These are phyloP conservation scores for Pheosia tremula DNA, from an alignment of 2,888 invertebrate genomes.

Conservation along the genomic window DNA sequence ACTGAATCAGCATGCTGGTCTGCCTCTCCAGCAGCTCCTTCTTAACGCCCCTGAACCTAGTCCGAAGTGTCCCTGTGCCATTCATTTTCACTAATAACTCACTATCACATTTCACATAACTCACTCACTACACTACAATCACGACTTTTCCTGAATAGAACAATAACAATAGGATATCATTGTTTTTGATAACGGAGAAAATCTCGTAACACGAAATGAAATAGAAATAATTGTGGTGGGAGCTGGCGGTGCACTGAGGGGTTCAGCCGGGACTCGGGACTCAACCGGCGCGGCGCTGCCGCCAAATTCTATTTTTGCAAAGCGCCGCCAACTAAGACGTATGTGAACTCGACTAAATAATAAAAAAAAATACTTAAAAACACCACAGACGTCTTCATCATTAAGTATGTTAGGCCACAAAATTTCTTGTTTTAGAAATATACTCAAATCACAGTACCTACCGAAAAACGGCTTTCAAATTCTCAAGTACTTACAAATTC, in stretches of 20 bases:
- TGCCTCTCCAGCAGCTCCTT: slow-evolving; percentile 90
- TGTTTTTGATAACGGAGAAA: slow-evolving; percentile 19
- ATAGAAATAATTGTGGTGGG: slow-evolving; percentile 65
- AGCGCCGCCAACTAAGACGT: slow-evolving; percentile 76
- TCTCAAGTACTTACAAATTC: no score
- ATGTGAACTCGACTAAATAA: slow-evolving; percentile 72
- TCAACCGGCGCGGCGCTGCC: slow-evolving; percentile 72
- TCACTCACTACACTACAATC: slow-evolving; percentile 25
- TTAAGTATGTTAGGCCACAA: slow-evolving; percentile 21
- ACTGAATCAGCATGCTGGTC: slow-evolving; percentile 89
- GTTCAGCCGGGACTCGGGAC: slow-evolving; percentile 71
- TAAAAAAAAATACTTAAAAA: slow-evolving; percentile 43
- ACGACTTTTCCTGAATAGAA: slow-evolving; percentile 14
- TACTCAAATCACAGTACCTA: neutral
- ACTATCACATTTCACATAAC: slow-evolving; percentile 45
- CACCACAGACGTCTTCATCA: neutral
- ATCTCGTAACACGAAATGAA: slow-evolving; percentile 29
- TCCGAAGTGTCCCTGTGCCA: slow-evolving; percentile 84
- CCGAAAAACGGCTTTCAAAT: no score
- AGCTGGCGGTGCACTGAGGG: slow-evolving; percentile 71
- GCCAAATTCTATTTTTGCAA: slow-evolving; percentile 84
- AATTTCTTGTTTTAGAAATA: slow-evolving; percentile 30
- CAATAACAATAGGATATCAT: slow-evolving; percentile 6
- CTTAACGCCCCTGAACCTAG: slow-evolving; percentile 90
- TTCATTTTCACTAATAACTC: slow-evolving; percentile 65